A percentile compares a stretch with the other conserved stretches of the same genome.
Evolutionary conservation across 1,140 invertebrate genomes (phyloP).

Genomic region (Sminthurinus signatus): DNA sequence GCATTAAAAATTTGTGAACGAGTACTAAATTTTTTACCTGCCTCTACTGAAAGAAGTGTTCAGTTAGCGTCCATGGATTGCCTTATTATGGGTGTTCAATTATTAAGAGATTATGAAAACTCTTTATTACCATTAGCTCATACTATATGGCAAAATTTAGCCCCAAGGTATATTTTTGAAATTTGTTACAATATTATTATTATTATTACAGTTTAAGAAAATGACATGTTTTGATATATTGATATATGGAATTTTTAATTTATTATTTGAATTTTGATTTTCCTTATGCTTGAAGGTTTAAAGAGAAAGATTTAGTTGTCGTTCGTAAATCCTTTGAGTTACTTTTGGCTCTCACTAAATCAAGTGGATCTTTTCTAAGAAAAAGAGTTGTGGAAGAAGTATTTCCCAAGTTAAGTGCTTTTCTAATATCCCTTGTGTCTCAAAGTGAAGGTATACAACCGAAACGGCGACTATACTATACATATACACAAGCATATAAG

Average conservation of each 20-base stretch:
- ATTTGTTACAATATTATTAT: not conserved
- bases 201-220: slow-evolving; percentile 2
- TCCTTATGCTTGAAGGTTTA: slow-evolving; percentile 17
- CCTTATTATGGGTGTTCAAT: slow-evolving; percentile 33
- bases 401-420: slow-evolving; percentile 28
- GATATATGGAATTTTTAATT: not conserved
- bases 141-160: slow-evolving; percentile 32
- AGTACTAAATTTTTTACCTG: slow-evolving; percentile 28
- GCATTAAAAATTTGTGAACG: slow-evolving; percentile 28
- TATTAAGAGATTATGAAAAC: slow-evolving; percentile 26
- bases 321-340: slow-evolving; percentile 39
- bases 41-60: slow-evolving; percentile 15
- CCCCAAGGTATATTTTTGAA: slow-evolving; percentile 24
- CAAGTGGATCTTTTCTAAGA: slow-evolving; percentile 23
- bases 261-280: not conserved
- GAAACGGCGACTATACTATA: slow-evolving; percentile 28
- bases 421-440: slow-evolving; percentile 16
- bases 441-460: slow-evolving; percentile 22
- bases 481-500: slow-evolving; percentile 35
- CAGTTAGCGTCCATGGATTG: slow-evolving; percentile 34
- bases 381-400: slow-evolving; percentile 32
- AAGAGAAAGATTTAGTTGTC: slow-evolving; percentile 30
- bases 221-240: not conserved
- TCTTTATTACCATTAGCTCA: slow-evolving; percentile 30
- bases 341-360: slow-evolving; percentile 15